A percentile compares a stretch with the other conserved stretches of the same genome.
These are phyloP conservation scores for Parelbella ahira DNA, from an alignment of 2,888 invertebrate species.

Conservation along the genomic window DNA sequence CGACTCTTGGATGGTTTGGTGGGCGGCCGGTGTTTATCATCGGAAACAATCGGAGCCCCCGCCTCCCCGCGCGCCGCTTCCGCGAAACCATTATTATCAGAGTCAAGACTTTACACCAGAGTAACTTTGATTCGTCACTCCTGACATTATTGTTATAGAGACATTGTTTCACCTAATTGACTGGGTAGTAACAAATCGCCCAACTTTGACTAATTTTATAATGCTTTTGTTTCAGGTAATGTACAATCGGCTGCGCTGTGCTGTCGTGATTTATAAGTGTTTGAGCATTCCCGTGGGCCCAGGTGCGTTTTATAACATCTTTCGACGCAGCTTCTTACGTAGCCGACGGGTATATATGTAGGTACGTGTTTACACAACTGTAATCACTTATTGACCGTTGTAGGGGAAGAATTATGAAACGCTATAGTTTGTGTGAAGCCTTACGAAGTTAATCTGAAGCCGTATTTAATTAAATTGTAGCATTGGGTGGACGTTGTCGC, in stretches of 20 bases:
- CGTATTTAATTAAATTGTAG: slow-evolving; percentile 79
- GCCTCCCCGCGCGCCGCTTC: slow-evolving; percentile 41
- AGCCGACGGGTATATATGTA: neutral
- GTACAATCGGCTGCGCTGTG: slow-evolving; percentile 26
- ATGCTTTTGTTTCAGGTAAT: slow-evolving; percentile 71
- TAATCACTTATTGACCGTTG: slow-evolving; percentile 12
- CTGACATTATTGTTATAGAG: slow-evolving; percentile 68
- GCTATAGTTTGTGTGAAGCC: slow-evolving; percentile 73
- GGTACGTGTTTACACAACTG: slow-evolving; percentile 3
- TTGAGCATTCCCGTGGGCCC: slow-evolving; percentile 15
- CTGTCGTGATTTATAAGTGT: slow-evolving; percentile 21
- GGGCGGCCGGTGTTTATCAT: slow-evolving; percentile 78
- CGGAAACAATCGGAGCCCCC: slow-evolving; percentile 68
- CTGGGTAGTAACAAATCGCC: slow-evolving; percentile 64
- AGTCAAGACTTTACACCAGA: slow-evolving; percentile 72
- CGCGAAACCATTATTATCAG: slow-evolving; percentile 74
- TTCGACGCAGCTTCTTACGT: slow-evolving; percentile 18
- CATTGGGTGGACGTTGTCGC: slow-evolving; percentile 51
- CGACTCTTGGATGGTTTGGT: slow-evolving; percentile 72
- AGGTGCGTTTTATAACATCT: slow-evolving; percentile 32
- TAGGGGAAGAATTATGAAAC: slow-evolving; percentile 64
- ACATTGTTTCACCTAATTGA: slow-evolving; percentile 69
- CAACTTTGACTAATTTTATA: slow-evolving; percentile 57
- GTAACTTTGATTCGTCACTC: slow-evolving; percentile 77
- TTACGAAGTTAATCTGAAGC: slow-evolving; percentile 74